Percentiles rank a stretch among this genome's conserved stretches.
These are phyloP conservation scores for Drosophila tanythrix DNA, from an alignment of 2,888 invertebrate species.

Conservation along the genomic window DNA sequence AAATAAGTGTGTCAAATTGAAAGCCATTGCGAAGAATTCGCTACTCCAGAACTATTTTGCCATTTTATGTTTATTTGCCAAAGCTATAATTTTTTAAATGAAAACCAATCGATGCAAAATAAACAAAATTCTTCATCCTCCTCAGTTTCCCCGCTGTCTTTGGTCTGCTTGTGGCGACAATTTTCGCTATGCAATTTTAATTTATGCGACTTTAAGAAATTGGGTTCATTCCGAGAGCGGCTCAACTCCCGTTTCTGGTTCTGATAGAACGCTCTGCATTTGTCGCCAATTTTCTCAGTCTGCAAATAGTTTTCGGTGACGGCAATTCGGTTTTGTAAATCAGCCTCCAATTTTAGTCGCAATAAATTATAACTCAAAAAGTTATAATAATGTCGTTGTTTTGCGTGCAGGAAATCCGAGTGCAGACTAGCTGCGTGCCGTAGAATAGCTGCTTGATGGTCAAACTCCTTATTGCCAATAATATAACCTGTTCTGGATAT, in stretches of 20 bases:
- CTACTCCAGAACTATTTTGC: too few relatives aligned
- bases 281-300: not conserved
- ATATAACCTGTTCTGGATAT: slow-evolving; percentile 17
- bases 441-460: slow-evolving; percentile 2
- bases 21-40: too few relatives aligned
- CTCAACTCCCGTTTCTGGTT: slow-evolving; percentile 14
- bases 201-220: slow-evolving; percentile 13
- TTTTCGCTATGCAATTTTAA: not conserved
- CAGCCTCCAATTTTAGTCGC: slow-evolving; percentile 32
- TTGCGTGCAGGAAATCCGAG: not conserved
- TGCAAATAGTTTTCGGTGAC: slow-evolving; percentile 22
- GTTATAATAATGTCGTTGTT: slow-evolving; percentile 6
- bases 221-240: not conserved
- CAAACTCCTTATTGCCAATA: slow-evolving; percentile 35
- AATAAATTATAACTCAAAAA: slow-evolving; percentile 28
- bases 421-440: not conserved
- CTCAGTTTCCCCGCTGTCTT: not conserved
- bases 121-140: slow-evolving; percentile 7
- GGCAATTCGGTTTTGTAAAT: slow-evolving; percentile 17
- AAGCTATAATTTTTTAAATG: not conserved
- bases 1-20: not conserved
- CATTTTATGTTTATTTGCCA: too few relatives aligned
- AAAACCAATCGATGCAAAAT: slow-evolving; percentile 2
- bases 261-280: slow-evolving; percentile 21
- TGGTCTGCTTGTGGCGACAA: not conserved